These are phyloP conservation scores for Peromyscus melanophrys DNA, from an alignment of 2,797 vertebrate genomes.

Conservation along the genomic window DNA sequence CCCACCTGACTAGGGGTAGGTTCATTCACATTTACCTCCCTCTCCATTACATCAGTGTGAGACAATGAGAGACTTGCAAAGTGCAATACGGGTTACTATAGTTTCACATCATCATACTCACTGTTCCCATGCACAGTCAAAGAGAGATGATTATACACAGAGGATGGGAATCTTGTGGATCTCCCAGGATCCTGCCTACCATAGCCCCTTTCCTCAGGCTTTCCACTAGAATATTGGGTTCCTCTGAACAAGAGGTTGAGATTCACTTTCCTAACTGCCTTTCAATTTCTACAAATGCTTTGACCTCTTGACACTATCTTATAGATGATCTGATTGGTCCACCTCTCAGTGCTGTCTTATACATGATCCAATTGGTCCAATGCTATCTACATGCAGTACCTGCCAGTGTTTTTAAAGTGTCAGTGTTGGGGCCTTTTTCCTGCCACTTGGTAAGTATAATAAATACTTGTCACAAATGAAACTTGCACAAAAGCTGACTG, in stretches of 20 bases:
- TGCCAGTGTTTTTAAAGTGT: constrained; percentile 64
- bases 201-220: background rate
- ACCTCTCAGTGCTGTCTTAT: background rate
- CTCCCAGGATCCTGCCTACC: background rate
- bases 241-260: background rate
- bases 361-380: constrained; percentile 27
- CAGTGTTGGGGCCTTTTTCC: constrained; percentile 51
- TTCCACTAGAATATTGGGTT: background rate
- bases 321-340: constrained; percentile 41
- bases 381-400: background rate
- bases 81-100: background rate
- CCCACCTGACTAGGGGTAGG: background rate
- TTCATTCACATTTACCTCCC: background rate
- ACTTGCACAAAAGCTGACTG: constrained; percentile 76
- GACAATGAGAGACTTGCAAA: constrained; percentile 41
- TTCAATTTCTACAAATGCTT: constrained; percentile 12
- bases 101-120: background rate
- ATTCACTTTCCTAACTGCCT: background rate
- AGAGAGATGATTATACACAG: background rate
- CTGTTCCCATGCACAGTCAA: background rate
- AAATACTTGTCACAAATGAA: constrained; percentile 79
- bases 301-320: constrained; percentile 10
- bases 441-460: constrained; percentile 78
- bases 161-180: background rate
- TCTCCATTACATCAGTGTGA: constrained; percentile 8